Evolutionary conservation across 2,888 invertebrate genomes (phyloP), one percentile per base, ranked within the genome.

Genomic region (Scelioninae gen. 2): DNA sequence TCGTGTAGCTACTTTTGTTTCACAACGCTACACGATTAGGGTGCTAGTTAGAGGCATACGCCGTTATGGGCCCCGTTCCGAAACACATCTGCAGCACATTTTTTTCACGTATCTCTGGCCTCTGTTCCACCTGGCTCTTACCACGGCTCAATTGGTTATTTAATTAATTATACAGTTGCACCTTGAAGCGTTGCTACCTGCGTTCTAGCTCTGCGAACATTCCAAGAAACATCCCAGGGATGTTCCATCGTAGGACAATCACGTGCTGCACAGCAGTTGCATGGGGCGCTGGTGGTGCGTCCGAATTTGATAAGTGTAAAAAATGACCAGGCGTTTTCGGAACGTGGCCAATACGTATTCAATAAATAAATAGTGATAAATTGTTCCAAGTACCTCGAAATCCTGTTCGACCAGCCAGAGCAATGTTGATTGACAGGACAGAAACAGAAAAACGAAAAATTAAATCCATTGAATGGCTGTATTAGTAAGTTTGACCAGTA

Each of bases 371-470:
- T 82, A 84, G 81, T 84, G 81, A 82, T 82, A 83, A 80, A 79
- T 82, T 63, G 57, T 84, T 81, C 81, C 80, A 82, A 84, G 89
- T 94, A 94, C 94, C 94, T 94, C 94, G 91, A 93, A 94, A 91
- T 94, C 94, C 94, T 92, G 90, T 87, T 89, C 89, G 89, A 89
- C 89, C 90, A 89, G 88, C 88, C 88, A 88, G 83, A 82, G 82
- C 87, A 89, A 87, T 89, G 90, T 90, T 90, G 90, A 91, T 90
- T 90, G 90, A 91, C 89, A 89, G 89, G 89, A 89, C 89, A 89
- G 88, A 88, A 90, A 91, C 90, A 91, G 89, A 91, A 89, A 89
- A 87, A 84, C 78, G 83, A 82, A 80, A 70, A 84, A 83, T 84
- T 83, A 83, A 82, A 76, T 71, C 58, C 70, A 76, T 73, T 76